These are phyloP conservation scores for Diplolepis rosae DNA, from an alignment of 2,888 invertebrate genomes.

Conservation along the genomic window DNA sequence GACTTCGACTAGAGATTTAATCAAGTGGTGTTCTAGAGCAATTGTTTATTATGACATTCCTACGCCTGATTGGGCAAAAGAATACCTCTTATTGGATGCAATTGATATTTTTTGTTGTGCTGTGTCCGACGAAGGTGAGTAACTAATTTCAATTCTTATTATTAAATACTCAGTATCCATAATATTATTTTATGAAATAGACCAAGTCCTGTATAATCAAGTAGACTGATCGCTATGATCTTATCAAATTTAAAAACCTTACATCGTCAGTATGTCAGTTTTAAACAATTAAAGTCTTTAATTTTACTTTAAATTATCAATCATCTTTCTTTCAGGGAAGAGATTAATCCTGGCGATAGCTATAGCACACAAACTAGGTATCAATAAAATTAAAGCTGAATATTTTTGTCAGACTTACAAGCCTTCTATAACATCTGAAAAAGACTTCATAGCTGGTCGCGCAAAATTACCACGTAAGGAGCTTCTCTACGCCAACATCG, in stretches of 20 bases:
- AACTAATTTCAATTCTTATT: not conserved
- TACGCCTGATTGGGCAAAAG: slow-evolving; percentile 80
- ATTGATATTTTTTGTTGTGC: slow-evolving; percentile 93
- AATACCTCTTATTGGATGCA: slow-evolving; percentile 87
- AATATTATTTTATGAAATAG: too few species aligned
- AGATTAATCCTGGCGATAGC: slow-evolving; percentile 82
- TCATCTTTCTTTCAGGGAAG: slow-evolving; percentile 71
- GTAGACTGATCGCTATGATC: too few species aligned
- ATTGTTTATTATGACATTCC: slow-evolving; percentile 83
- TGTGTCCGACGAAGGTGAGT: slow-evolving; percentile 75
- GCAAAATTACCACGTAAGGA: slow-evolving; percentile 69
- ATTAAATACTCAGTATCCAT: too few species aligned
- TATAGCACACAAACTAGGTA: slow-evolving; percentile 87
- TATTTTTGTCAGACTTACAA: slow-evolving; percentile 87
- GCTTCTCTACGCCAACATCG: slow-evolving; percentile 52
- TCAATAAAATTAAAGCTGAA: slow-evolving; percentile 87
- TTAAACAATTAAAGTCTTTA: too few species aligned
- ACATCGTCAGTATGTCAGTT: too few species aligned
- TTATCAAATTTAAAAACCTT: too few species aligned
- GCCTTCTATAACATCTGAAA: slow-evolving; percentile 79
- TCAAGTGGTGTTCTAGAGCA: slow-evolving; percentile 92
- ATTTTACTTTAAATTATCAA: too few species aligned
- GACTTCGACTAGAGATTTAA: slow-evolving; percentile 89
- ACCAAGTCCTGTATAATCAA: too few species aligned
- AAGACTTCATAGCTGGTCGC: slow-evolving; percentile 83